These are phyloP conservation scores for Odontesthes bonariensis DNA, from an alignment of 2,113 vertebrate species.

Conservation along the genomic window DNA sequence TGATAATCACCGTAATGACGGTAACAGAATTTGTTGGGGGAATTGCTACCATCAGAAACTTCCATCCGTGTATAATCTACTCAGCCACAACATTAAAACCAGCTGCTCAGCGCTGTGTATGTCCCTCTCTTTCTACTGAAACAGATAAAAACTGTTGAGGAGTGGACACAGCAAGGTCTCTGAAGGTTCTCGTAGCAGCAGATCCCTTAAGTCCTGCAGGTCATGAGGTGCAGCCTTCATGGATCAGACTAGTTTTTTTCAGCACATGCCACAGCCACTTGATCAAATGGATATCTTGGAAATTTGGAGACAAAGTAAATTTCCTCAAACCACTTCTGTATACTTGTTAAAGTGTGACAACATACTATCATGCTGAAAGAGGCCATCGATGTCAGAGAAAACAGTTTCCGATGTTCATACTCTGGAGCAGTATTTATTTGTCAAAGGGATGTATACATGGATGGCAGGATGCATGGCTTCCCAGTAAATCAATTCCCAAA, in stretches of 20 bases:
- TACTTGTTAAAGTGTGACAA: neutral
- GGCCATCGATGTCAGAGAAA: neutral
- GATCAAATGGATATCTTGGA: neutral
- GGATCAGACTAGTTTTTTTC: neutral
- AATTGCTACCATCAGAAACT: neutral
- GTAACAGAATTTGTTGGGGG: slow-evolving; percentile 3
- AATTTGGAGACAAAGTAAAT: neutral
- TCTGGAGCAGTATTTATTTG: neutral
- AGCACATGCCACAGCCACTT: neutral
- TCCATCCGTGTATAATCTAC: neutral
- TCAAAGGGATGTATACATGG: neutral
- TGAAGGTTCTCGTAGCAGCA: neutral
- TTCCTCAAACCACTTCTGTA: neutral
- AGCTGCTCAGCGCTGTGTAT: too few species aligned
- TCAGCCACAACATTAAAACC: neutral
- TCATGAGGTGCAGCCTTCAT: neutral
- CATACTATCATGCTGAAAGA: neutral
- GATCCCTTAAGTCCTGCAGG: neutral
- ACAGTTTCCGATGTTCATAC: neutral
- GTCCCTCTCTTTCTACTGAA: neutral
- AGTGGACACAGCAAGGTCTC: neutral
- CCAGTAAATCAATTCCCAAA: neutral
- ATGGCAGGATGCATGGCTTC: neutral
- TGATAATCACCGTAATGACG: slow-evolving; percentile 22
- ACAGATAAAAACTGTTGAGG: neutral